These are phyloP conservation scores for Crenuchus spilurus DNA, from an alignment of 2,797 vertebrate species.

Conservation along the genomic window DNA sequence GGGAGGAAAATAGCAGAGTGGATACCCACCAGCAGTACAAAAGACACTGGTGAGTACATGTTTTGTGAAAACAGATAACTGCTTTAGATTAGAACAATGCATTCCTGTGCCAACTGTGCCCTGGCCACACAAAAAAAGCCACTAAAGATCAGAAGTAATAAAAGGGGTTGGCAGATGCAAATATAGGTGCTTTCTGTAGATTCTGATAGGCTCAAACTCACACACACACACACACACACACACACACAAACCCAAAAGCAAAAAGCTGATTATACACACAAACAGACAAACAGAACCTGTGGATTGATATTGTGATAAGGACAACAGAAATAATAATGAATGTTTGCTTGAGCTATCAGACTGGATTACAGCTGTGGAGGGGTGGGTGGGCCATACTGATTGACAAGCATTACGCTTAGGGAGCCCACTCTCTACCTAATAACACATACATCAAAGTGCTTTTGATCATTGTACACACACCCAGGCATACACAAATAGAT, in stretches of 20 bases:
- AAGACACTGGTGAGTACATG: too few relatives aligned
- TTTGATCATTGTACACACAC: constrained; percentile 47
- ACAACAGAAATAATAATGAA: constrained; percentile 7
- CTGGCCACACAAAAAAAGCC: too few relatives aligned
- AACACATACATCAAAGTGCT: constrained; percentile 52
- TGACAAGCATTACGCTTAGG: constrained; percentile 38
- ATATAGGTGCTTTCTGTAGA: too few relatives aligned
- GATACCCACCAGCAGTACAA: too few relatives aligned
- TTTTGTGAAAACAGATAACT: too few relatives aligned
- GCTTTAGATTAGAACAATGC: too few relatives aligned
- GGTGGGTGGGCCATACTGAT: constrained; percentile 14
- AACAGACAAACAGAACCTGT: not conserved
- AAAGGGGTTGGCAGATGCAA: too few relatives aligned
- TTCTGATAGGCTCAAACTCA: too few relatives aligned
- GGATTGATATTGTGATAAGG: not conserved
- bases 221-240: not conserved
- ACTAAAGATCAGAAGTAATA: too few relatives aligned
- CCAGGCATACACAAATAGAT: constrained; percentile 32
- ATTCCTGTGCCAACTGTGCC: too few relatives aligned
- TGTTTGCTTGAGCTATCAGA: constrained; percentile 22
- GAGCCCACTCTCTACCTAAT: constrained; percentile 22
- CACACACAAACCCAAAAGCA: not conserved
- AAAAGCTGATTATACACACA: not conserved
- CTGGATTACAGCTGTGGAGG: constrained; percentile 28
- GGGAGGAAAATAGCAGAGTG: too few relatives aligned